Percentiles rank a stretch among this genome's conserved stretches.
phyloP scores from a whole-genome alignment of 2,113 vertebrate species.

The Pteruthius melanotis region DNA sequence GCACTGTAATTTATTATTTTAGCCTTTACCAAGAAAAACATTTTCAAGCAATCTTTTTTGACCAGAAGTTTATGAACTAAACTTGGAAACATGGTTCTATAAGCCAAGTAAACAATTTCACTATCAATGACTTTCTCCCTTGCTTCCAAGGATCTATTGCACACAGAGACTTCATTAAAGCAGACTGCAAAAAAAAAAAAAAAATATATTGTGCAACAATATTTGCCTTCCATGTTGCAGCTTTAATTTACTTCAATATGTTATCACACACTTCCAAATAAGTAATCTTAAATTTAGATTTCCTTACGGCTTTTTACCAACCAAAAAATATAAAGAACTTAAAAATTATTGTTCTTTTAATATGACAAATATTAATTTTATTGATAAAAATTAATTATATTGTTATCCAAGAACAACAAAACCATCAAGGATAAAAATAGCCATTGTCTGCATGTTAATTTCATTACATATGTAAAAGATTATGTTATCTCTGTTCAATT shows the following conservation, averaged over 20 bases:
- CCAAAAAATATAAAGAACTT: background rate
- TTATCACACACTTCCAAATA: background rate
- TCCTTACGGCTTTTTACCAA: background rate
- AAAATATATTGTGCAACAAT: background rate
- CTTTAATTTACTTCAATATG: background rate
- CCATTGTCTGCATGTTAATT: background rate
- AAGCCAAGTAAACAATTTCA: constrained; percentile 27
- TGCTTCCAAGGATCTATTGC: background rate
- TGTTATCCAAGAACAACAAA: background rate
- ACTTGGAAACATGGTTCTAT: background rate
- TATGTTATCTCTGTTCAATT: background rate
- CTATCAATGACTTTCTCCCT: background rate
- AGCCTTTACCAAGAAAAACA: background rate
- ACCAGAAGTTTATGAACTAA: background rate
- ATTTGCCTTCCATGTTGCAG: background rate
- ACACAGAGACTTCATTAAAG: constrained; percentile 6
- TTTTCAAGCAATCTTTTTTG: background rate
- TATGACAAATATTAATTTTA: background rate
- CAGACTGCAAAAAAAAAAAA: background rate
- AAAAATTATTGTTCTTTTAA: background rate
- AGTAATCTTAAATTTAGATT: background rate
- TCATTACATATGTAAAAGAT: background rate
- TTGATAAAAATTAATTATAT: background rate
- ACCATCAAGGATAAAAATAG: background rate
- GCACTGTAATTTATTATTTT: background rate